Conservation (phyloP, 1,140 invertebrate species). For the Drosophila chauvacae region DNA sequence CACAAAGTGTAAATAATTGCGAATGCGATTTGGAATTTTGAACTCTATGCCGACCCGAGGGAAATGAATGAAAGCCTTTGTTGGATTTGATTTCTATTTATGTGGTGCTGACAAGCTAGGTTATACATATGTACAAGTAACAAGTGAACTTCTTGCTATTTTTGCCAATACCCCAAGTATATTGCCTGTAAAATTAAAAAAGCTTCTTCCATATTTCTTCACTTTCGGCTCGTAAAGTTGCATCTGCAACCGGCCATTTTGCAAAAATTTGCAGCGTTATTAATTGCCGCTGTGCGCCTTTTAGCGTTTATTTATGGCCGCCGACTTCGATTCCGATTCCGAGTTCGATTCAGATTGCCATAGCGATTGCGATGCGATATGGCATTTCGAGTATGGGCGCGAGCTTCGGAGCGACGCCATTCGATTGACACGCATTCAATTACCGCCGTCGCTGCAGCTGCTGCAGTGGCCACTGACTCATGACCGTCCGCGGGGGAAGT, state of each 20-base stretch:
- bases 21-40: constrained; percentile 33
- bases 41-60: constrained; percentile 19
- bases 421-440: constrained; percentile 76
- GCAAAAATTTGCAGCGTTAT: constrained; percentile 53
- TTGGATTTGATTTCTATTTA: constrained; percentile 6
- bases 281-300: constrained; percentile 66
- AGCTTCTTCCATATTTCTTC: neutral
- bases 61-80: constrained; percentile 34
- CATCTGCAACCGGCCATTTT: constrained; percentile 67
- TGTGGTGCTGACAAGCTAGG: neutral
- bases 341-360: constrained; percentile 23
- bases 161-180: neutral
- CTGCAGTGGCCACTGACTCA: constrained; percentile 57
- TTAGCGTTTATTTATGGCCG: constrained; percentile 66
- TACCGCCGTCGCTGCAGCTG: constrained; percentile 44
- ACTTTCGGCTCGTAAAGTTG: constrained; percentile 57
- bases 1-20: constrained; percentile 38
- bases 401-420: constrained; percentile 48
- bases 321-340: constrained; percentile 28
- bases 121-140: neutral
- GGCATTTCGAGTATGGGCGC: constrained; percentile 28
- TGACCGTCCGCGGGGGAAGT: neutral
- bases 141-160: neutral
- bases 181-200: neutral
- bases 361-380: constrained; percentile 32